Conservation (phyloP, 2,113 vertebrate species). For the Heterocephalus glaber region DNA sequence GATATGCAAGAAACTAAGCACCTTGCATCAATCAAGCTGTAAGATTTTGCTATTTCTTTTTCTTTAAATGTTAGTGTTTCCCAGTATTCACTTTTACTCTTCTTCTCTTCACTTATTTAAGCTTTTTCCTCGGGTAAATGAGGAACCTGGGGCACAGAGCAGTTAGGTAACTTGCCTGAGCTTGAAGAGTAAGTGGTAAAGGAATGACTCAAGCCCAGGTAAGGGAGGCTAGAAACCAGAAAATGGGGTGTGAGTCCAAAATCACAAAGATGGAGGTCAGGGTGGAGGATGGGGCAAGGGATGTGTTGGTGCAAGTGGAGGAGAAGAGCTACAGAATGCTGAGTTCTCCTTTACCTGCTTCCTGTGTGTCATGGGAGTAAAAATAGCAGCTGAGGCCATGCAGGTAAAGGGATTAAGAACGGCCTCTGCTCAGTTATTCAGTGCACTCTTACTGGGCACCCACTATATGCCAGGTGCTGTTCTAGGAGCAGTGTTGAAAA, state of each 20-base stretch:
- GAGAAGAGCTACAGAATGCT: not conserved
- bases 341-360: not conserved
- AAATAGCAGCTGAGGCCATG: not conserved
- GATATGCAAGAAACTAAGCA: not conserved
- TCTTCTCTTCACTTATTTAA: not conserved
- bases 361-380: not conserved
- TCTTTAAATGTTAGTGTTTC: not conserved
- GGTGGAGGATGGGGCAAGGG: not conserved
- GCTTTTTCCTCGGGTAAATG: not conserved
- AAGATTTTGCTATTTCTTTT: not conserved
- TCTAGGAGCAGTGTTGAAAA: not conserved
- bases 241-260: conserved; percentile 60
- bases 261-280: not conserved
- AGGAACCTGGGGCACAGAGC: not conserved
- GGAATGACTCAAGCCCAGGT: conserved; percentile 50
- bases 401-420: not conserved
- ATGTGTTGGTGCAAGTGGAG: not conserved
- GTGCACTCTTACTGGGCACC: not conserved
- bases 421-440: not conserved
- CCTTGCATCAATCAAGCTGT: not conserved
- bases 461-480: not conserved
- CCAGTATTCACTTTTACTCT: not conserved
- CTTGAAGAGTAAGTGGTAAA: conserved; percentile 43
- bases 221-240: conserved; percentile 43
- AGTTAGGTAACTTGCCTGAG: conserved; percentile 51